Conservation (phyloP, 1,140 invertebrate genomes). For the Drosophila sulfurigaster region DNA sequence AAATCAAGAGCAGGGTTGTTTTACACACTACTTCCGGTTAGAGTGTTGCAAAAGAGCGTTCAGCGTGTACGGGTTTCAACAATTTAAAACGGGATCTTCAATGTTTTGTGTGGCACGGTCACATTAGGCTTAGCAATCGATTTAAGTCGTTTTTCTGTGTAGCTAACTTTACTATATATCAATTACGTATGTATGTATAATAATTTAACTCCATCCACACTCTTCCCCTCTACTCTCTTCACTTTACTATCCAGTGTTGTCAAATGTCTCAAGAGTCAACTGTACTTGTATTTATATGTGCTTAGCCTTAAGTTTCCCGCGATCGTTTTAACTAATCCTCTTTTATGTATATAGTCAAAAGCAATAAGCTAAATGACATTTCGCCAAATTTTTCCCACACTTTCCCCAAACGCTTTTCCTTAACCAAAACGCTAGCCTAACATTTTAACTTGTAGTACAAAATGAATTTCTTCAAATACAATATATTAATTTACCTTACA, state of each 20-base stretch:
- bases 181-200: constrained; percentile 32
- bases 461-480: constrained; percentile 52
- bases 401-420: constrained; percentile 61
- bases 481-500: constrained; percentile 12
- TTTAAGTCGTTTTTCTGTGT: constrained; percentile 39
- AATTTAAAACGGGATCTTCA: constrained; percentile 39
- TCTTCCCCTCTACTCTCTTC: neutral
- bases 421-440: constrained; percentile 76
- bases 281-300: constrained; percentile 51
- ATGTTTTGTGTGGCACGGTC: constrained; percentile 22
- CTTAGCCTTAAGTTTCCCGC: constrained; percentile 43
- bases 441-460: constrained; percentile 76
- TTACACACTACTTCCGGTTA: constrained; percentile 9
- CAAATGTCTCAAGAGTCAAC: constrained; percentile 51
- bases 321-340: constrained; percentile 25
- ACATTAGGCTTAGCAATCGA: constrained; percentile 33
- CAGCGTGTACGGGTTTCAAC: constrained; percentile 38
- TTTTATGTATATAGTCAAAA: constrained; percentile 59
- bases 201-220: constrained; percentile 39
- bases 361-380: constrained; percentile 5
- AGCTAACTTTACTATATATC: constrained; percentile 38
- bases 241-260: constrained; percentile 44
- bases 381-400: constrained; percentile 4
- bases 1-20: constrained; percentile 33
- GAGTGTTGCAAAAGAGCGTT: constrained; percentile 34